Evolutionary conservation across 2,888 invertebrate species (phyloP), one percentile per base, ranked within the genome.

Genomic region (Hypsopygia costalis): DNA sequence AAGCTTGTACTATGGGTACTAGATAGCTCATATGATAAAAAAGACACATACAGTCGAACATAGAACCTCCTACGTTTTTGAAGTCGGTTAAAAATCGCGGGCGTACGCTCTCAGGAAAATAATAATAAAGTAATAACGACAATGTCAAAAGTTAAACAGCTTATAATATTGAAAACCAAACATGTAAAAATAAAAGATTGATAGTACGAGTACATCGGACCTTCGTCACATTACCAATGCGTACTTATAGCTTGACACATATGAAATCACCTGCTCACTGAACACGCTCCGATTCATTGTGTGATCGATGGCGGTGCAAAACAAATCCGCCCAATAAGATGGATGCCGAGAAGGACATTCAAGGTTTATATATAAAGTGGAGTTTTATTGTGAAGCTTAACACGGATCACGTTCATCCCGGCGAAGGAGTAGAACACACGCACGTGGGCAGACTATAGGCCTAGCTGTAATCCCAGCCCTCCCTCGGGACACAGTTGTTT

Each of bases 371-470:
- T 44, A 52, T 47, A 39, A 42, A 58, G 58, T 57, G 52, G 52
- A 64, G 61, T 68, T 70, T 69, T 69, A 70, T 72, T 66, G 65
- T 58, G 52, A 73, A 69, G 72, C 71, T 65, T 67, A 52, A 57
- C 60, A 58, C 52, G 56, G 61, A 61, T 59, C 58, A 60, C 52
- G 62, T 63, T 73, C 59, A 76, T 73, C 69, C 69, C 57, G 43
- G 49, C 43, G 41, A 52, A 53, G 52, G 58, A 56, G 49, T 53
- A 51, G 43, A 55, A 55, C 63, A 58, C 69, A 68, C 69, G 68
- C 64, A 62, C 66, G 52, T 44, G 52, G 47, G 43, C 48, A 43
- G 46, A 40, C 39, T 54, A 43, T 46, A 51, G 52, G 54, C 59
- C 62, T 55, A 53, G 55, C 53, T 49, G 58, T 71, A 75, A 76